phyloP scores from a whole-genome alignment of 2,797 vertebrate species.

The Octomys mimax region DNA sequence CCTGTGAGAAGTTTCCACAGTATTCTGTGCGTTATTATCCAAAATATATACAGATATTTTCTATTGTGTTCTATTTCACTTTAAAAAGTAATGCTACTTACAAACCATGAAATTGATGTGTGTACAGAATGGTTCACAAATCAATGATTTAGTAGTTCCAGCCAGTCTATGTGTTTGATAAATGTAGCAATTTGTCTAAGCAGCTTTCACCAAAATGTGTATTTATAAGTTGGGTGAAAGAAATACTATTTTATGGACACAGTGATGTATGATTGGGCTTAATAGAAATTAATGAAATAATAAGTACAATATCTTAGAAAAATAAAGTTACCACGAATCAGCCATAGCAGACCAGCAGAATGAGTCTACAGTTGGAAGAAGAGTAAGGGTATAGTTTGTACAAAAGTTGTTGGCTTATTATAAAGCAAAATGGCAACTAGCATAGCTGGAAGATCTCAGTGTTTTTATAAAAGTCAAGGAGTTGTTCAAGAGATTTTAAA shows the following conservation, averaged over 20 bases:
- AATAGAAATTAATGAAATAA: constrained; percentile 29
- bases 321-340: background rate
- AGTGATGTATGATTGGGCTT: background rate
- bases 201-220: background rate
- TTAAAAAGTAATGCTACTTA: constrained; percentile 34
- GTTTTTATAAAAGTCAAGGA: constrained; percentile 6
- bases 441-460: background rate
- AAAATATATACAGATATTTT: background rate
- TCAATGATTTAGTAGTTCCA: background rate
- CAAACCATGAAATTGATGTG: background rate
- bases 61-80: background rate
- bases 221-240: background rate
- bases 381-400: background rate
- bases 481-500: background rate
- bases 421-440: background rate
- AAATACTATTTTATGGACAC: background rate
- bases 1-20: background rate
- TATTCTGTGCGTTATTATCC: background rate
- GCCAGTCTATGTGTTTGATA: background rate
- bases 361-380: background rate
- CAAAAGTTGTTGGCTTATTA: background rate
- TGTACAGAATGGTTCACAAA: background rate
- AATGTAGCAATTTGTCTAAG: background rate
- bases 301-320: background rate
- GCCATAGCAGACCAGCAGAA: background rate